Evolutionary conservation across 2,888 invertebrate species (phyloP).

Genomic region (Meghimatium bilineatum): DNA sequence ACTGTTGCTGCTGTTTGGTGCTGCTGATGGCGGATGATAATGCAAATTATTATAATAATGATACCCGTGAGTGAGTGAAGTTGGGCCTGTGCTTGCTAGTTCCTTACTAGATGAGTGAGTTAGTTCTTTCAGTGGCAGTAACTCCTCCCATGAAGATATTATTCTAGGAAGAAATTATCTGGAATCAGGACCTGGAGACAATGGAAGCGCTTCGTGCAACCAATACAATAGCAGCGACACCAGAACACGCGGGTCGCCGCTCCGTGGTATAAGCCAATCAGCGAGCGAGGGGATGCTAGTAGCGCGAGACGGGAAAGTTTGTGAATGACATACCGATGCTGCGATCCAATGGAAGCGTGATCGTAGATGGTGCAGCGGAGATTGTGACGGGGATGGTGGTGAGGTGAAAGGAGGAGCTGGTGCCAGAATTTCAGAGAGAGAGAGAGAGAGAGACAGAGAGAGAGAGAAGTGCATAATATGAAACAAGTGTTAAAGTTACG

Average conservation of each 20-base stretch:
- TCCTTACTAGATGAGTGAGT: constrained; percentile 9
- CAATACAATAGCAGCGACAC: constrained; percentile 44
- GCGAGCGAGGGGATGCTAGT: constrained; percentile 26
- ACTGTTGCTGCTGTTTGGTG: constrained; percentile 9
- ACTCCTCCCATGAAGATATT: constrained; percentile 41
- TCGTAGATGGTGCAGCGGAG: constrained; percentile 13
- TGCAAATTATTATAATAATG: constrained; percentile 26
- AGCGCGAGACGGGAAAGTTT: constrained; percentile 29
- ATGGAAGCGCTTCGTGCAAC: constrained; percentile 33
- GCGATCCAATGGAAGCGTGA: constrained; percentile 13
- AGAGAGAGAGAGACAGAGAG: neutral
- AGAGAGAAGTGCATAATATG: neutral
- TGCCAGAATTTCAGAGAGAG: neutral
- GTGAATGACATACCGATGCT: constrained; percentile 44
- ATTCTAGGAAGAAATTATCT: constrained; percentile 35
- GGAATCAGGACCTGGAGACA: constrained; percentile 30
- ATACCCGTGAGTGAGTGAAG: constrained; percentile 7
- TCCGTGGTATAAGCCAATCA: constrained; percentile 30
- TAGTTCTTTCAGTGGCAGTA: constrained; percentile 12
- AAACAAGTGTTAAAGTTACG: neutral
- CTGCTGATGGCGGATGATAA: neutral
- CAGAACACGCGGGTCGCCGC: constrained; percentile 38
- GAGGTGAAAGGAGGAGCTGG: constrained; percentile 27
- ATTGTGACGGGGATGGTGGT: constrained; percentile 6
- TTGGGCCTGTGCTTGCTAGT: neutral